Conservation (phyloP, 1,140 invertebrate genomes). For the Drosophila oshimai region DNA sequence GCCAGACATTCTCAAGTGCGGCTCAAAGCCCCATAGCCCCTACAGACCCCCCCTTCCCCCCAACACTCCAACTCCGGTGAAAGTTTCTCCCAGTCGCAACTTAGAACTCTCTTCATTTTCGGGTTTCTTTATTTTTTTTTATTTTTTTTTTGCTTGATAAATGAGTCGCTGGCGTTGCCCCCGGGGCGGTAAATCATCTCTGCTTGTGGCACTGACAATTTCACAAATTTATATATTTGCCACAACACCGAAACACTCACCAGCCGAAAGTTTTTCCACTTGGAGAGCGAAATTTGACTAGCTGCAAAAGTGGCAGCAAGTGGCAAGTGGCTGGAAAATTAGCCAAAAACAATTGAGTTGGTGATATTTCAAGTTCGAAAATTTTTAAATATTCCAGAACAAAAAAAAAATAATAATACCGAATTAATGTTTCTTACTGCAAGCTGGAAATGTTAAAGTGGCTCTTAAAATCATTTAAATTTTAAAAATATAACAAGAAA, state of each 20-base stretch:
- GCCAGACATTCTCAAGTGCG: conserved; percentile 35
- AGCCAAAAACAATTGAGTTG: not conserved
- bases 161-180: conserved; percentile 37
- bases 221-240: conserved; percentile 42
- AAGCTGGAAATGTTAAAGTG: no score
- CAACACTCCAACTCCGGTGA: conserved; percentile 10
- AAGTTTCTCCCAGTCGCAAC: conserved; percentile 30
- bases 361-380: not conserved
- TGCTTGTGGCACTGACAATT: conserved; percentile 47
- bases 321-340: conserved; percentile 5
- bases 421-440: no score
- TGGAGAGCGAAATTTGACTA: conserved; percentile 12
- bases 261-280: conserved; percentile 33
- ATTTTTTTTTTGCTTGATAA: conserved; percentile 44
- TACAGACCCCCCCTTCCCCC: not conserved
- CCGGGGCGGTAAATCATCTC: conserved; percentile 38
- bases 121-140: conserved; percentile 43
- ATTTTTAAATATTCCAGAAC: not conserved
- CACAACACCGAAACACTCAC: conserved; percentile 20
- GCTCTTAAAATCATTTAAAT: no score
- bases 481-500: no score
- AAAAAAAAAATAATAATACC: no score
- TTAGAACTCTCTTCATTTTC: conserved; percentile 46
- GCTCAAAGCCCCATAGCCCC: not conserved
- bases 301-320: not conserved